phyloP scores from a whole-genome alignment of 2,797 vertebrate species.

The Pangasius krempfi region DNA sequence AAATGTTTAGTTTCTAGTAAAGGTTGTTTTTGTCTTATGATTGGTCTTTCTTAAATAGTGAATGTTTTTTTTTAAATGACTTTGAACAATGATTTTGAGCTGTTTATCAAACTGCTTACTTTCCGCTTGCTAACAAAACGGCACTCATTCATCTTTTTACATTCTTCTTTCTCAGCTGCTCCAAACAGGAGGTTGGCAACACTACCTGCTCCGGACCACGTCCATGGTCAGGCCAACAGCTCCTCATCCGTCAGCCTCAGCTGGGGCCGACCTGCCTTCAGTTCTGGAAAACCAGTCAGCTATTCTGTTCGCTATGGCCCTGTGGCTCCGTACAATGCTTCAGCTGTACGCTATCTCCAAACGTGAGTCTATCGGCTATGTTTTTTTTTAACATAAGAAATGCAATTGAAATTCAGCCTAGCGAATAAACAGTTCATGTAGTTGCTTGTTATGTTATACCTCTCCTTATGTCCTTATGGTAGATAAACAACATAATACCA shows the following conservation, averaged over 20 bases:
- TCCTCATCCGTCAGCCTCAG: slow-evolving; percentile 85
- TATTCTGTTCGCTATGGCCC: slow-evolving; percentile 93
- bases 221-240: slow-evolving; percentile 83
- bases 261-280: slow-evolving; percentile 90
- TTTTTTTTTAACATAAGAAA: background rate
- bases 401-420: background rate
- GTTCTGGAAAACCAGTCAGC: slow-evolving; percentile 83
- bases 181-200: slow-evolving; percentile 86
- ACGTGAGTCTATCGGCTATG: slow-evolving; percentile 77
- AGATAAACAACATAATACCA: background rate
- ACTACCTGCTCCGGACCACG: slow-evolving; percentile 88
- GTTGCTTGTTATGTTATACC: background rate
- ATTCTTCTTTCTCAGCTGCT: slow-evolving; percentile 74
- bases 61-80: background rate
- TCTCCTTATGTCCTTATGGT: background rate
- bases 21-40: background rate
- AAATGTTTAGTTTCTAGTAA: background rate
- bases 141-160: background rate
- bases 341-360: slow-evolving; percentile 88
- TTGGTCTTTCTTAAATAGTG: background rate
- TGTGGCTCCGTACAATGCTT: slow-evolving; percentile 88
- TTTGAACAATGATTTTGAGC: background rate
- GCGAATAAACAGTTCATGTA: background rate
- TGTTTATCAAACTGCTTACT: background rate
- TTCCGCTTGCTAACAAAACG: background rate